Evolutionary conservation across 2,888 invertebrate genomes (phyloP), one percentile per base, ranked within the genome.

Genomic region (Phytoseiulus persimilis): DNA sequence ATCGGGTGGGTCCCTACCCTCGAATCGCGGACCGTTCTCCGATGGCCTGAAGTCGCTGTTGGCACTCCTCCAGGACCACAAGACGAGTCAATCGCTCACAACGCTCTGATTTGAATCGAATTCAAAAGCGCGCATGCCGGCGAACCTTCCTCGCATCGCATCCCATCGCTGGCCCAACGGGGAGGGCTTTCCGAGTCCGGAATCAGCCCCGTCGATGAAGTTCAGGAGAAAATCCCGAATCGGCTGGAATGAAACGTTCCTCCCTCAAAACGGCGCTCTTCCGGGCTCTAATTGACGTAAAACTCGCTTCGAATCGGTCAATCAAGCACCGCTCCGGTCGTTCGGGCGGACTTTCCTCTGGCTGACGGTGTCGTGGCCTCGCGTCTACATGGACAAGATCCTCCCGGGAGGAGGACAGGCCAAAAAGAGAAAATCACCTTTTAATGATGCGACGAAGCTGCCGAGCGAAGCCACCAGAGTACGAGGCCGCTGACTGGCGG

Each of bases 391-490:
- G 65, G 28, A 2, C 65, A 65, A 65, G 65, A 65, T 23, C 18
- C 65, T 65, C 65, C 28, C 65, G 28, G 28, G 65, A 65, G 65
- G 65, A 65, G 65, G 23, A 14, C 65, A 65, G 28, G 65, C 65
- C 65, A 87, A 83, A 87, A 87, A 33, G 87, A 32, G 39, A 23
- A 87, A 87, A 87, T 87, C 87, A 87, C 87, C 87, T 87, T 87
- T 87, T 87, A 87, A 87, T 87, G 87, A 87, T 33, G 33, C 87
- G 87, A 6, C 87, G 87, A n/a, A 31, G 31, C 32, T 84, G 84
- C 31, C 87, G 39, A 65, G 87, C 87, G n/a, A 32, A 28, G 87
- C 87, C 87, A n/a, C 87, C 65, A 28, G 65, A 65, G 65, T 65
- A 65, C 65, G 65, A 65, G 65, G 1, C 65, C 2, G 65, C 65